phyloP scores from a whole-genome alignment of 2,888 invertebrate species.

The Byasa hedistus region DNA sequence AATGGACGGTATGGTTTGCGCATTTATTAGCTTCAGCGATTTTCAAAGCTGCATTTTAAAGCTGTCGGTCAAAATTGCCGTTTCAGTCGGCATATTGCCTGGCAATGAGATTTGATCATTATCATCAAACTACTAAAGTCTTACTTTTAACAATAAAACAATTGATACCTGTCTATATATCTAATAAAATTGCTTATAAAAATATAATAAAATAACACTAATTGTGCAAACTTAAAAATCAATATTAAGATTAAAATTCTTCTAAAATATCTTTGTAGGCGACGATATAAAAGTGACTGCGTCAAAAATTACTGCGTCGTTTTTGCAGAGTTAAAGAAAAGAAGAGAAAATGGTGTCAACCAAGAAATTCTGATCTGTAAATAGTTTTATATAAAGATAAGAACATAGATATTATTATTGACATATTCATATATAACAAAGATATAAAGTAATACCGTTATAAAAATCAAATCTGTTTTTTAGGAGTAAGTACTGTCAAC shows the following conservation, averaged over 20 bases:
- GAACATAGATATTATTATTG: too few relatives aligned
- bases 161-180: not conserved
- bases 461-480: too few relatives aligned
- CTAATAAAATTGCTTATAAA: slow-evolving; percentile 1
- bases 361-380: not conserved
- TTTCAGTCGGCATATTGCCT: too few relatives aligned
- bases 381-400: too few relatives aligned
- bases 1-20: not conserved
- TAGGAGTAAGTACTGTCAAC: too few relatives aligned
- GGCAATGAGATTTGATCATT: too few relatives aligned
- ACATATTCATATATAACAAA: too few relatives aligned
- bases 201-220: not conserved
- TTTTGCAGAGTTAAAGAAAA: not conserved
- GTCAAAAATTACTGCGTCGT: not conserved
- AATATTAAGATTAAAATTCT: slow-evolving; percentile 26
- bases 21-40: not conserved
- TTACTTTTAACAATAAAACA: not conserved
- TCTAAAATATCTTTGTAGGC: not conserved
- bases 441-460: too few relatives aligned
- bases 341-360: not conserved
- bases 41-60: not conserved
- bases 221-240: not conserved
- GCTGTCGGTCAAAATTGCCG: too few relatives aligned
- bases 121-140: too few relatives aligned
- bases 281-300: not conserved